Evolutionary conservation across 2,797 vertebrate species (phyloP), one percentile per base, ranked within the genome.

Genomic region (Karalla daura): DNA sequence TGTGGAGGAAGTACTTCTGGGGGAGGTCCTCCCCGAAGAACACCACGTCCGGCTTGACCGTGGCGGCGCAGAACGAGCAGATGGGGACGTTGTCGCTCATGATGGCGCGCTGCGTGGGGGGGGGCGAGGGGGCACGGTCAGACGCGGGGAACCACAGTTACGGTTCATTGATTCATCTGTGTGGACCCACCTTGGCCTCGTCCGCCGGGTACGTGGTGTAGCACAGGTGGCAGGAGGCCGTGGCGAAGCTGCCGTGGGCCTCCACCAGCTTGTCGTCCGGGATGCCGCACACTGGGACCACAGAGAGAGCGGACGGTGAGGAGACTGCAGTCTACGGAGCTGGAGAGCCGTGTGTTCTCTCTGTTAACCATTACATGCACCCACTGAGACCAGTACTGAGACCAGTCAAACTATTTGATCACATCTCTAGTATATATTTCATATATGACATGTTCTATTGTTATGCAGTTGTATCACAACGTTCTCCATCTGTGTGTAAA

Each of bases 21-120:
- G 94, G 94, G 24, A 95, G 92, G 64, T 95, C 93, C 74, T 95
- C 94, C 25, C 94, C 94, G 43, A 95, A 95, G 74, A 95, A 95
- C 44, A 95, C 94, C 0, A 95, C 81, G 4, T 95, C 93, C 1
- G 94, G 94, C 72, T 95, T 95, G 55, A 94, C 93, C 0, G 93
- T 92, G 12, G 91, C 94, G 0, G 91, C 81, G 6, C 94, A 95
- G 75, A 94, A 94, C 0, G 91, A 80, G 61, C 94, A 95, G 1
- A 74, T 83, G 17, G 93, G 94, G 33, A 94, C 43, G 0, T 32
- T 70, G 56, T 87, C 92, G 4, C 49, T 92, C 91, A 95, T 93
- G 40, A 95, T 94, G 32, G 86, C 81, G 7, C 11, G 49, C 91
- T 92, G 77, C n/a, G n/a, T n/a, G n/a, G n/a, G n/a, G n/a, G n/a